phyloP scores from a whole-genome alignment of 2,888 invertebrate species.

The Tuberolachnus salignus region DNA sequence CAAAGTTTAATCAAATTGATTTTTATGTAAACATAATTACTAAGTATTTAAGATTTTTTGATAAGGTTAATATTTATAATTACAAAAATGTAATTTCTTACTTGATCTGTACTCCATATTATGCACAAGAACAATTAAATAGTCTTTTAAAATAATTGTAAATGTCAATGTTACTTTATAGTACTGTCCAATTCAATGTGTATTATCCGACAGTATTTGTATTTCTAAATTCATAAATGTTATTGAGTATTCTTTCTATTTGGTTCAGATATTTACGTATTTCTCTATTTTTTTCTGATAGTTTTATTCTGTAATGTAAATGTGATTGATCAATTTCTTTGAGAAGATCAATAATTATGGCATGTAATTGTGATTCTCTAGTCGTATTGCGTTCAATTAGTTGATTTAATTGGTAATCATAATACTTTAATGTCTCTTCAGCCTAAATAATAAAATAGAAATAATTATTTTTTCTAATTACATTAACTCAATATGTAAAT shows the following conservation, averaged over 20 bases:
- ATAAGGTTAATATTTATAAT: not conserved
- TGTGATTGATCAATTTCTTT: constrained; percentile 37
- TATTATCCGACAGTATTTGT: not conserved
- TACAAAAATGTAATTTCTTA: constrained; percentile 5
- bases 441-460: constrained; percentile 20
- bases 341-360: constrained; percentile 36
- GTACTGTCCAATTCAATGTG: not conserved
- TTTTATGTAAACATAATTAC: too few species aligned
- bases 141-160: not conserved
- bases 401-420: constrained; percentile 25
- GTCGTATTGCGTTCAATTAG: constrained; percentile 21
- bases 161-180: not conserved
- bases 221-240: constrained; percentile 25
- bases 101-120: not conserved
- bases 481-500: too few species aligned
- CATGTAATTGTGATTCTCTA: constrained; percentile 42
- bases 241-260: constrained; percentile 40
- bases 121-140: not conserved
- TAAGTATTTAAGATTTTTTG: not conserved
- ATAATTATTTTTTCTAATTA: not conserved
- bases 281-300: constrained; percentile 33
- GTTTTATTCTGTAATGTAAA: constrained; percentile 34
- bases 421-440: constrained; percentile 33
- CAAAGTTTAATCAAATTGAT: too few species aligned
- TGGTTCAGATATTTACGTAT: constrained; percentile 38